Conservation (phyloP, 2,797 vertebrate genomes). For the Denticeps clupeoides region DNA sequence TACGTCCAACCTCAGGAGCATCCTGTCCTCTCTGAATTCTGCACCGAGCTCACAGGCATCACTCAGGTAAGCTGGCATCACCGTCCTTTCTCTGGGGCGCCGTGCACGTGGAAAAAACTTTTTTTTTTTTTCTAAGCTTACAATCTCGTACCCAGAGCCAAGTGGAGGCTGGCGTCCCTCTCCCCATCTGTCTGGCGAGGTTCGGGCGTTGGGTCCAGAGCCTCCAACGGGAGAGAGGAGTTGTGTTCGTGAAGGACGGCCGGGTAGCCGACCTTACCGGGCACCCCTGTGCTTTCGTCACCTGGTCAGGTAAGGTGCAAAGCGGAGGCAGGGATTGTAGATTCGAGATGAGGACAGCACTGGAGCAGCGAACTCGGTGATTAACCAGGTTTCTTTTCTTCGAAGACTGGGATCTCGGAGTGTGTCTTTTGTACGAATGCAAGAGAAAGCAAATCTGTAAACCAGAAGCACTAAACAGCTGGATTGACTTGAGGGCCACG, state of each 20-base stretch:
- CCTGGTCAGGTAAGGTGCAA: slow-evolving; percentile 78
- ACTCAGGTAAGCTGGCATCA: slow-evolving; percentile 59
- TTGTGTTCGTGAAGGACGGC: slow-evolving; percentile 51
- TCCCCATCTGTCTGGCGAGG: slow-evolving; percentile 77
- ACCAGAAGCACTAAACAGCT: slow-evolving; percentile 75
- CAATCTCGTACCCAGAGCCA: slow-evolving; percentile 34
- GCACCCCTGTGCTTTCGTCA: slow-evolving; percentile 75
- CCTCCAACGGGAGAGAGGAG: slow-evolving; percentile 65
- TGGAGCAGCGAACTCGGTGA: too few species aligned
- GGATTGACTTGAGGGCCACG: slow-evolving; percentile 86
- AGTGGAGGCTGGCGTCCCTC: slow-evolving; percentile 78
- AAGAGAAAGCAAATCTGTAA: slow-evolving; percentile 86
- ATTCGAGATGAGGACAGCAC: too few species aligned
- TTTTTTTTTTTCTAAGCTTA: too few species aligned
- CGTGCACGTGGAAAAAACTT: too few species aligned
- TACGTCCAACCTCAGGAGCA: slow-evolving; percentile 89
- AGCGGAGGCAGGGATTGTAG: not conserved
- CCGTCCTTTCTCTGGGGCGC: too few species aligned
- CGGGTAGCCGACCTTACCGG: slow-evolving; percentile 30
- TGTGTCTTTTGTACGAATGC: slow-evolving; percentile 89
- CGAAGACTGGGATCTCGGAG: slow-evolving; percentile 90
- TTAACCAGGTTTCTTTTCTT: not conserved
- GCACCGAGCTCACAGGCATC: slow-evolving; percentile 83
- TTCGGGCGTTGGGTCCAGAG: slow-evolving; percentile 81
- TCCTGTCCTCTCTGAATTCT: slow-evolving; percentile 75